Evolutionary conservation across 2,888 invertebrate genomes (phyloP), one percentile per base, ranked within the genome.

Genomic region (Lymantria monacha): DNA sequence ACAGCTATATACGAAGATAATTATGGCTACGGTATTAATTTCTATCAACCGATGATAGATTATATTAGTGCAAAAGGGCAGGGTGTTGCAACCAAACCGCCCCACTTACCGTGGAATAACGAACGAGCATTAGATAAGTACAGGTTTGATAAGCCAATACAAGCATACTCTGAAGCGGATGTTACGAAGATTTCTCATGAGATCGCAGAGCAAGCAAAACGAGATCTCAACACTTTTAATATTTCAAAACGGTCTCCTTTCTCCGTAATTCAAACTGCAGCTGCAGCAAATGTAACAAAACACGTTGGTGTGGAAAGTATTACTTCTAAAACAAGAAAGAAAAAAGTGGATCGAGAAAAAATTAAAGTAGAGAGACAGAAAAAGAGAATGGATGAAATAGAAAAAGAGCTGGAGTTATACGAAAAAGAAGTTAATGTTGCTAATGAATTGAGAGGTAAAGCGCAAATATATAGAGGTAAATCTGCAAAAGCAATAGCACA

Each of bases 1-100:
- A 94, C 95, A 14, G 81, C 93, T 50, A 93, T 95, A 53, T 97
- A 96, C 87, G 95, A 95, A 76, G 94, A 95, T 82, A 97, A 97
- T 86, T 97, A 96, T 86, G 95, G 95, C 64, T 96, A 94, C 81
- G 96, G 95, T 47, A 95, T 96, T 73, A 95, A 96, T 87, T 96
- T 93, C 84, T 97, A 97, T 85, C 95, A 96, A 81, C 96, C 96
- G 45, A 96, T 97, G 96, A 94, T 97, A 72, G 96, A 97, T 83
- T 96, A 96, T 76, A 94, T 97, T 67, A 94, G 95, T 74, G 93
- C 93, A 42, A 95, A 95, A 86, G 93, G 94, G 64, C 89, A 83
- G 48, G 92, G 90, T 48, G 65, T 79, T 13, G 52, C 72, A 13
- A 67, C 76, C 0, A 83, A 83, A 45, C 91, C 92, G 36, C 95